Base-by-base conservation (phyloP, 2,888 invertebrate genomes). In the Cyclophora punctaria region DNA sequence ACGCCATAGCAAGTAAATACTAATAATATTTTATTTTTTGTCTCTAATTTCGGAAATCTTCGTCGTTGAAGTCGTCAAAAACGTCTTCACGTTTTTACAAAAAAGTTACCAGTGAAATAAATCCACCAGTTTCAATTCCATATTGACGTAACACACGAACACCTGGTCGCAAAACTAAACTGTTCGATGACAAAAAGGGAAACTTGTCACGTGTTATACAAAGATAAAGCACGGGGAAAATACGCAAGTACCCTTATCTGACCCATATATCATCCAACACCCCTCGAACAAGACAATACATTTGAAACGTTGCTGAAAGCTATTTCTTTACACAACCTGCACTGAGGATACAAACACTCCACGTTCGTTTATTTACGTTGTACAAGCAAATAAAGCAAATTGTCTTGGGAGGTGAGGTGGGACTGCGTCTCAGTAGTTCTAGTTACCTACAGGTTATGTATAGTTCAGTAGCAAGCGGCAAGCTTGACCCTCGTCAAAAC, bases 171-270 rank as follows among this genome's bases (percentile, higher is more conserved):
- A 7, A 48, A 54, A 50, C 51, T 50, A 46, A 43, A 54, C 46
- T 58, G 53, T 20, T 49, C 48, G 50, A 55, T 55, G 58, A 51
- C 54, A 51, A 48, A 44, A 44, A 44, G 44, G 56, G 49, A 54
- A 54, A 52, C 46, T 49, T 56, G 56, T 59, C 60, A 55, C 59
- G 62, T 59, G 58, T 55, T 2, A 44, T 34, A 60, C 55, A 44
- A 52, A 62, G 65, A 71, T 69, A 66, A 60, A 60, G 63, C 64
- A 66, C 66, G 62, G 53, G 62, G 57, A 60, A 64, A 66, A 65
- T 60, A 60, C 59, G 59, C 53, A 51, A 60, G 58, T 56, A 53
- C 60, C 52, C 63, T 66, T 71, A 71, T 69, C 67, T 69, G 58
- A 56, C 60, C 62, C 59, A 59, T 57, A 61, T 59, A 65, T 64